Evolutionary conservation across 1,140 invertebrate species (phyloP).

Genomic region (Hyles euphorbiae): DNA sequence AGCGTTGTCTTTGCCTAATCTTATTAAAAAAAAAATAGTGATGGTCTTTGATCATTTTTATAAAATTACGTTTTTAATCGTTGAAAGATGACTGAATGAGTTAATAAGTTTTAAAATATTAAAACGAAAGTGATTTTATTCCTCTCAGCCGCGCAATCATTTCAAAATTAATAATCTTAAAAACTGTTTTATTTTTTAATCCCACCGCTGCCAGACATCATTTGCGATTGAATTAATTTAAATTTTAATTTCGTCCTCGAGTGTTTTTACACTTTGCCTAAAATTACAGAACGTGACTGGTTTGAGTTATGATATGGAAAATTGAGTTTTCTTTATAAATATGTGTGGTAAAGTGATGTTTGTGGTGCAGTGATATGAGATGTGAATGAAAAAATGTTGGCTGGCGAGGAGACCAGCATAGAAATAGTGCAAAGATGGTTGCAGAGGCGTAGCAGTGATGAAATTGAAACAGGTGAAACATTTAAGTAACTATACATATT

Average conservation of each 20-base stretch:
- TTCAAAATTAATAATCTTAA: too few relatives aligned
- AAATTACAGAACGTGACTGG: background rate
- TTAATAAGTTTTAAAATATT: too few relatives aligned
- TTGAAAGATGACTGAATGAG: too few relatives aligned
- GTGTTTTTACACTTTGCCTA: background rate
- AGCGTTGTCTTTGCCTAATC: background rate
- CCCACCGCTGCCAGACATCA: too few relatives aligned
- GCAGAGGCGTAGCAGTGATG: slow-evolving; percentile 52
- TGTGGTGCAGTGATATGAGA: slow-evolving; percentile 27
- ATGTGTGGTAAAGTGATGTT: slow-evolving; percentile 10
- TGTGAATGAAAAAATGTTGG: slow-evolving; percentile 58
- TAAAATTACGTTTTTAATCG: too few relatives aligned
- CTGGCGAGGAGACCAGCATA: slow-evolving; percentile 61
- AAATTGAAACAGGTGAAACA: slow-evolving; percentile 46
- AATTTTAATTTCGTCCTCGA: background rate
- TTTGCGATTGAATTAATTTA: background rate
- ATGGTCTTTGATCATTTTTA: too few relatives aligned
- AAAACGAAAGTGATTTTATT: too few relatives aligned
- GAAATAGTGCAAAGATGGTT: slow-evolving; percentile 65
- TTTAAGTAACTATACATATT: background rate
- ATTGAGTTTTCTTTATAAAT: too few relatives aligned
- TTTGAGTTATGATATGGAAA: too few relatives aligned
- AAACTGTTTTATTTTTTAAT: too few relatives aligned
- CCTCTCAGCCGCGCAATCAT: too few relatives aligned
- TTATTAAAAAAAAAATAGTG: slow-evolving; percentile 5